Conservation (phyloP, 1,140 invertebrate species). For the Spodoptera frugiperda region DNA sequence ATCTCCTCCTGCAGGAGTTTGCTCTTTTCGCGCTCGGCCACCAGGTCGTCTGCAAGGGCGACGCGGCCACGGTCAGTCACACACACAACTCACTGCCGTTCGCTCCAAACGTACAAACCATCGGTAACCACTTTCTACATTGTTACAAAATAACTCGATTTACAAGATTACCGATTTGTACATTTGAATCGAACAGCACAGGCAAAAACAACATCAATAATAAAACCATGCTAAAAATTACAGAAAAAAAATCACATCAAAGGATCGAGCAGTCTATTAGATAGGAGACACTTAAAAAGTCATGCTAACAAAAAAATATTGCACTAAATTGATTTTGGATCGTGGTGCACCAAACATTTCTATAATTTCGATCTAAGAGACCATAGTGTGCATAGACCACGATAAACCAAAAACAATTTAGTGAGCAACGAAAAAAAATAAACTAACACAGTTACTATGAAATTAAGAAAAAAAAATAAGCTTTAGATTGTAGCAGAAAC, state of each 20-base stretch:
- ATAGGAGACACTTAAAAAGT: conserved; percentile 72
- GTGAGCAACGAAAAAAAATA: conserved; percentile 73
- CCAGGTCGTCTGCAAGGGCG: conserved; percentile 95
- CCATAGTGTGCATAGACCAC: background rate
- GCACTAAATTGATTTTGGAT: conserved; percentile 31
- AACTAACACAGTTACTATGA: conserved; percentile 76
- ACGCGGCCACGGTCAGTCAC: conserved; percentile 78
- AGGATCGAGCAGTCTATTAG: conserved; percentile 76
- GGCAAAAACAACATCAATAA: conserved; percentile 75
- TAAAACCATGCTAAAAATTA: conserved; percentile 78
- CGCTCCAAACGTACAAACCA: conserved; percentile 29
- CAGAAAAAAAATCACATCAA: conserved; percentile 68
- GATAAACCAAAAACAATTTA: conserved; percentile 42
- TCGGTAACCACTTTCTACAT: background rate
- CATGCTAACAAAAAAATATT: conserved; percentile 69
- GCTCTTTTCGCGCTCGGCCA: conserved; percentile 97
- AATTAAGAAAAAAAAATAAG: conserved; percentile 75
- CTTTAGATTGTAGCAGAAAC: conserved; percentile 77
- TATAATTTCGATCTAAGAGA: background rate
- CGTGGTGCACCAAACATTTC: conserved; percentile 2
- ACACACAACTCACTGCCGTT: conserved; percentile 64
- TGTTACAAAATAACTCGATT: background rate
- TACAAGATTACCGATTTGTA: conserved; percentile 18
- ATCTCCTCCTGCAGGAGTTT: conserved; percentile 99
- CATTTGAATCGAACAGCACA: conserved; percentile 64